Conservation (phyloP, 2,113 vertebrate genomes). For the Capreolus pygargus region DNA sequence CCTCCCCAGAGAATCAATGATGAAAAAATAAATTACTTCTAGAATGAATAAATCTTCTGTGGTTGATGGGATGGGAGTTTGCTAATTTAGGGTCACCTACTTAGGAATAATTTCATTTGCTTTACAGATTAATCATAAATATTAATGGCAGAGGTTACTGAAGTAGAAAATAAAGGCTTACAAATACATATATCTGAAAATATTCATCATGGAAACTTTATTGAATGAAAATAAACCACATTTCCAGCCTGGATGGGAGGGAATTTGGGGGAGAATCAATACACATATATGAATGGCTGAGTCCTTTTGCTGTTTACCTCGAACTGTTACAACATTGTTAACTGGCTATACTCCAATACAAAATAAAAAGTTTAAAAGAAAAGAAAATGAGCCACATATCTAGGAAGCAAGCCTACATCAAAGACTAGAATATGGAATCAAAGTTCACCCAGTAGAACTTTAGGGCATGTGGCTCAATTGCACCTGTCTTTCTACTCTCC, state of each 20-base stretch:
- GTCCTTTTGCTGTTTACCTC: background rate
- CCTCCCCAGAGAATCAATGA: constrained; percentile 17
- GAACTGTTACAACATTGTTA: background rate
- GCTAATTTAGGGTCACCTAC: constrained; percentile 37
- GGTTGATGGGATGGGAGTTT: constrained; percentile 8
- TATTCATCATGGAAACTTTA: background rate
- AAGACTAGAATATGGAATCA: background rate
- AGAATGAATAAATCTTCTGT: constrained; percentile 17
- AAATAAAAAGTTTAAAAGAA: background rate
- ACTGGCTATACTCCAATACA: background rate
- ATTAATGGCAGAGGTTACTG: constrained; percentile 35
- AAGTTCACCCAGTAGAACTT: background rate
- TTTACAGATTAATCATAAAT: constrained; percentile 47
- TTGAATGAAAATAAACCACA: background rate
- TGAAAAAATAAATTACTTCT: background rate
- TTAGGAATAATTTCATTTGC: background rate
- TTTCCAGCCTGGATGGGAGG: background rate
- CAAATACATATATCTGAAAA: constrained; percentile 43
- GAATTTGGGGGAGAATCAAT: background rate
- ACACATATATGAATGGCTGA: background rate
- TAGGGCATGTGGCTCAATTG: background rate
- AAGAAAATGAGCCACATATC: background rate
- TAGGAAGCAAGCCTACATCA: background rate
- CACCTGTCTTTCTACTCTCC: background rate
- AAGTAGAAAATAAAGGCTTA: constrained; percentile 46